phyloP scores from a whole-genome alignment of 2,797 vertebrate genomes.

The Enteromius anoplus region DNA sequence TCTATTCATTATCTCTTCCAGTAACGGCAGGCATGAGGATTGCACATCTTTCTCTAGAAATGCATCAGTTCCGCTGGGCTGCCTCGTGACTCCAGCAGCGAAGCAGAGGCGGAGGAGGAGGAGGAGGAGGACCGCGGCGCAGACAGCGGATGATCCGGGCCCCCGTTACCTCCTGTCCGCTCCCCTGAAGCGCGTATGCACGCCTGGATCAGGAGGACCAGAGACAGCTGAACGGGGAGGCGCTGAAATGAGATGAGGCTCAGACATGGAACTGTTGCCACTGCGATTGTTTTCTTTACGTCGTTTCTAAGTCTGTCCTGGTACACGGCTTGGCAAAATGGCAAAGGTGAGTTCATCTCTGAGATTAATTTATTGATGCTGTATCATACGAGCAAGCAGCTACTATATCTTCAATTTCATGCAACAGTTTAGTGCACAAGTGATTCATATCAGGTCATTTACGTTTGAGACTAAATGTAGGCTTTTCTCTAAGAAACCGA shows the following conservation, averaged over 20 bases:
- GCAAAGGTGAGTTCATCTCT: constrained; percentile 87
- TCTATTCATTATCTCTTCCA: constrained; percentile 1
- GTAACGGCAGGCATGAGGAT: constrained; percentile 9
- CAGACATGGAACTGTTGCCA: constrained; percentile 99
- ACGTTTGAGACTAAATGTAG: neutral
- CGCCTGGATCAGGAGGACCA: constrained; percentile 41
- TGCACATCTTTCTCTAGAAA: constrained; percentile 36
- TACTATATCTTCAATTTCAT: neutral
- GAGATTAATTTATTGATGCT: neutral
- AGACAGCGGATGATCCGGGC: constrained; percentile 17
- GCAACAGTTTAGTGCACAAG: neutral
- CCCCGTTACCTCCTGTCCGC: constrained; percentile 11
- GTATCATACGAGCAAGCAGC: too few species aligned
- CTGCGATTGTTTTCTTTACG: constrained; percentile 92
- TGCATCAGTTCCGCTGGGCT: constrained; percentile 33
- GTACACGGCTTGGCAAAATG: constrained; percentile 99
- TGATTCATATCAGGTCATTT: neutral
- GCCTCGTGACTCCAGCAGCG: constrained; percentile 28
- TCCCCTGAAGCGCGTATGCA: constrained; percentile 21
- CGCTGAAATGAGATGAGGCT: constrained; percentile 99
- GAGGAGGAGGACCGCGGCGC: neutral
- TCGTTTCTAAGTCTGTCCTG: constrained; percentile 98
- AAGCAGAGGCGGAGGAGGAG: neutral
- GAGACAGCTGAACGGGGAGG: constrained; percentile 76
- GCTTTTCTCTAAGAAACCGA: neutral